These are phyloP conservation scores for Lacanobia oleracea DNA, from an alignment of 2,888 invertebrate genomes.

Conservation along the genomic window DNA sequence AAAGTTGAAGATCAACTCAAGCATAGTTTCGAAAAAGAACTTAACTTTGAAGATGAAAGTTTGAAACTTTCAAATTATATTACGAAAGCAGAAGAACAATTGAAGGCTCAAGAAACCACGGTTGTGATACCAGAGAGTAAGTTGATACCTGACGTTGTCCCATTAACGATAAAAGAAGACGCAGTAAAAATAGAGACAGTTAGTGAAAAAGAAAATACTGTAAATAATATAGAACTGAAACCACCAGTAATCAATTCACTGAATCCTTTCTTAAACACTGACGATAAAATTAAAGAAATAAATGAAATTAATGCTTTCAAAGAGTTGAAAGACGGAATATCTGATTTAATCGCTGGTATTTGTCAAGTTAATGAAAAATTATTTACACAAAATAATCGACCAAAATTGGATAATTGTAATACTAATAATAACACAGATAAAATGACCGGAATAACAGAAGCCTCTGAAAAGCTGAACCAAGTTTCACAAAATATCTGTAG, in stretches of 20 bases:
- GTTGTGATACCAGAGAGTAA: constrained; percentile 76
- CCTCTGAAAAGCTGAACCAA: constrained; percentile 80
- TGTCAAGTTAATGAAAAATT: constrained; percentile 88
- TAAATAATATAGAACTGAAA: constrained; percentile 59
- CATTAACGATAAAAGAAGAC: constrained; percentile 77
- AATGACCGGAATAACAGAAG: constrained; percentile 79
- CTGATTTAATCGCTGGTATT: constrained; percentile 88
- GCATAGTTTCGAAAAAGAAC: constrained; percentile 86
- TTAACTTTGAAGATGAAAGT: constrained; percentile 83
- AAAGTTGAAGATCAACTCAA: constrained; percentile 88
- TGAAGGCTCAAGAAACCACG: constrained; percentile 78
- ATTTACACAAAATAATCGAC: constrained; percentile 76
- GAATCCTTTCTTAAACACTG: constrained; percentile 84
- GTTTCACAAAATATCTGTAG: constrained; percentile 73
- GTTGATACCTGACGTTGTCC: constrained; percentile 75
- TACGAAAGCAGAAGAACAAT: constrained; percentile 73
- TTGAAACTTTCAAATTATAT: constrained; percentile 76
- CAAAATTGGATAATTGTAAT: constrained; percentile 68
- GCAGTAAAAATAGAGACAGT: constrained; percentile 71
- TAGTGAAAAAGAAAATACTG: constrained; percentile 56
- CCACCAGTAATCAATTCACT: constrained; percentile 77
- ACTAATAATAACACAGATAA: constrained; percentile 63
- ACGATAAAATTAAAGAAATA: constrained; percentile 83
- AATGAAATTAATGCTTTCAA: constrained; percentile 88
- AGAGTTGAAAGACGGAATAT: constrained; percentile 88